Percentiles rank a stretch among this genome's conserved stretches.
These are phyloP conservation scores for Elachura formosa DNA, from an alignment of 2,113 vertebrate species.

Conservation along the genomic window DNA sequence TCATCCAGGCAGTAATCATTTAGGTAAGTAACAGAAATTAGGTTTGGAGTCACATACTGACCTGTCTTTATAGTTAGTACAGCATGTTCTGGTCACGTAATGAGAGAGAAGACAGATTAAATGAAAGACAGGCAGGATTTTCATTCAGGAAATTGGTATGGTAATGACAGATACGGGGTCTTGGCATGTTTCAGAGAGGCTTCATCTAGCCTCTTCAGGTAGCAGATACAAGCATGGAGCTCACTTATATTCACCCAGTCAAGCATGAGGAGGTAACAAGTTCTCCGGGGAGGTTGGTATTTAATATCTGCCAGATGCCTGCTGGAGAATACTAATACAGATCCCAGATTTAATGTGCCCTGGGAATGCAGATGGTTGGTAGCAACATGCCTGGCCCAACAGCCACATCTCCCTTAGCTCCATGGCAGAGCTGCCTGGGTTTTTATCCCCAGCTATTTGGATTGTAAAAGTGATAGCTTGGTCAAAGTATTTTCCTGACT, in stretches of 20 bases:
- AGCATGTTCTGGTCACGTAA: not conserved
- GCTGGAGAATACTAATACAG: conserved; percentile 21
- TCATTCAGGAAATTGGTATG: conserved; percentile 16
- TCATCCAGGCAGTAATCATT: not conserved
- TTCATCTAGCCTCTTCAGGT: conserved; percentile 27
- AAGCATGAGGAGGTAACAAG: conserved; percentile 47
- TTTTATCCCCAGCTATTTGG: not conserved
- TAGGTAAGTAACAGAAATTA: conserved; percentile 8
- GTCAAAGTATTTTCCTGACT: not conserved
- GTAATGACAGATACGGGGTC: not conserved
- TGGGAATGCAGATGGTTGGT: not conserved
- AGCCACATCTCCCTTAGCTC: not conserved
- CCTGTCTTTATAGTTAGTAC: not conserved
- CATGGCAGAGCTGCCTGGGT: not conserved
- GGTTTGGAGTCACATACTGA: conserved; percentile 9
- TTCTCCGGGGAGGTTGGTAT: conserved; percentile 6
- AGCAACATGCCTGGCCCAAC: not conserved
- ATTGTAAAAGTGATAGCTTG: not conserved
- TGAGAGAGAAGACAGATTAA: not conserved
- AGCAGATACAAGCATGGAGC: not conserved
- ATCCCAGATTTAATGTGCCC: not conserved
- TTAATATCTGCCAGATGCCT: conserved; percentile 44
- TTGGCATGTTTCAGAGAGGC: not conserved
- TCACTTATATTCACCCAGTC: conserved; percentile 32
- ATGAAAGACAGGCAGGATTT: not conserved